These are phyloP conservation scores for Apostichopus leukothele DNA, from an alignment of 53 echinoderm and acorn worm species.

Conservation along the genomic window DNA sequence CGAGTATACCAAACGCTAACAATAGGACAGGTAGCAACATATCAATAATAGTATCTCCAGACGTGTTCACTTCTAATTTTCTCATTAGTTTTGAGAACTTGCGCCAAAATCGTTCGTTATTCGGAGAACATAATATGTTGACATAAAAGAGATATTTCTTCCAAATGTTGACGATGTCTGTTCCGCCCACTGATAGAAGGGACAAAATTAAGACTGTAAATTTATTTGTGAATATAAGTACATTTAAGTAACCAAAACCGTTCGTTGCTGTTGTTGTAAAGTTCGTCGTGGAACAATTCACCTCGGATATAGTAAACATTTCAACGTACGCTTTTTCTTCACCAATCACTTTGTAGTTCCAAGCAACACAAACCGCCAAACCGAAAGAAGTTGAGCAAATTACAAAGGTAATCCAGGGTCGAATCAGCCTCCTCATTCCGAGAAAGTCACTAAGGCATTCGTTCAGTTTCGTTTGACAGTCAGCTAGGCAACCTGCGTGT, in stretches of 20 bases:
- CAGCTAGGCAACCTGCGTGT: neutral
- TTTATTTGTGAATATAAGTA: slow-evolving; percentile 6
- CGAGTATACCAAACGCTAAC: slow-evolving; percentile 36
- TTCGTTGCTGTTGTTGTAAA: neutral
- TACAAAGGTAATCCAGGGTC: slow-evolving; percentile 25
- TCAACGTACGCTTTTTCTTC: neutral
- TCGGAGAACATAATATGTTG: neutral
- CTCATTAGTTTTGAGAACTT: slow-evolving; percentile 2
- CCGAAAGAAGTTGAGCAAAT: slow-evolving; percentile 20
- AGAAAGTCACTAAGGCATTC: slow-evolving; percentile 11
- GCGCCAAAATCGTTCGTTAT: neutral
- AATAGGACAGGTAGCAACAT: slow-evolving; percentile 12
- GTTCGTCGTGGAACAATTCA: neutral
- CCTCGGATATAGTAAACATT: no score
- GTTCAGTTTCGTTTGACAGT: slow-evolving; percentile 12
- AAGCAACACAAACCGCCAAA: slow-evolving; percentile 13
- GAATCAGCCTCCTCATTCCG: neutral
- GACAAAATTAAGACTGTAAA: neutral
- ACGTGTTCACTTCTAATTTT: neutral
- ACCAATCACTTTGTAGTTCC: slow-evolving; percentile 30
- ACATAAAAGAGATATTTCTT: neutral
- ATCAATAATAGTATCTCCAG: neutral
- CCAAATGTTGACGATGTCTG: slow-evolving; percentile 12
- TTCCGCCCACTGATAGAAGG: slow-evolving; percentile 17
- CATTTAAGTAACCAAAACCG: neutral